Base-by-base conservation (phyloP, 2,113 vertebrate genomes). In the Stigmatopora nigra region DNA sequence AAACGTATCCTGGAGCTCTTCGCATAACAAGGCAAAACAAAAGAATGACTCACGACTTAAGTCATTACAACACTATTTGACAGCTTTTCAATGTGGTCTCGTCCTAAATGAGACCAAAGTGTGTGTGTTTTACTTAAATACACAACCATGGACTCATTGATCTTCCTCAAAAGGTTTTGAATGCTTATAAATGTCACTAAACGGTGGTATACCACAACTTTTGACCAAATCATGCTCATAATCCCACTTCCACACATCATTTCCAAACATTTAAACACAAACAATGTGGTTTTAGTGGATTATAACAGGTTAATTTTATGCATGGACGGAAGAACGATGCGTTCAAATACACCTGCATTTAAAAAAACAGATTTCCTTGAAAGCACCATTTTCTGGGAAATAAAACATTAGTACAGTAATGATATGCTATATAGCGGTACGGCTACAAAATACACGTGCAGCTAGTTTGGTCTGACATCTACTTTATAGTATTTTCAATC, bases 11-110 rank as follows among this genome's bases (percentile, higher is more conserved):
- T 44, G 52, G 70, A 79, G 78, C 65, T 73, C 67, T 78, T 70
- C 74, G 76, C 71, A 67, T 58, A 66, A 69, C 78, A 35, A 56
- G 56, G 70, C 73, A 77, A 81, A 76, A 75, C 74, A 53, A 69
- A 68, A 36, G 82, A 88, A 85, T 75, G 8, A 70, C 74, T 70
- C 51, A 68, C 71, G 77, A 79, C 75, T 82, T 87, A 80, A 82
- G 81, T 78, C 76, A 52, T 67, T 56, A 35, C 31, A 69, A 70
- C 64, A 48, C 47, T 16, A 59, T 58, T 74, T 72, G 10, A 68
- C 44, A 61, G 46, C 31, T 49, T 49, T 5, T 12, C 69, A 69
- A 52, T n/a, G 17, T 10, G 52, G 70, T 69, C 44, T 49, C 15
- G 22, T 51, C 12, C 45, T 19, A 16, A 48, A 61, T 20, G 65